Base-by-base conservation (phyloP, 2,888 invertebrate species). In the Cerastis rubricosa region DNA sequence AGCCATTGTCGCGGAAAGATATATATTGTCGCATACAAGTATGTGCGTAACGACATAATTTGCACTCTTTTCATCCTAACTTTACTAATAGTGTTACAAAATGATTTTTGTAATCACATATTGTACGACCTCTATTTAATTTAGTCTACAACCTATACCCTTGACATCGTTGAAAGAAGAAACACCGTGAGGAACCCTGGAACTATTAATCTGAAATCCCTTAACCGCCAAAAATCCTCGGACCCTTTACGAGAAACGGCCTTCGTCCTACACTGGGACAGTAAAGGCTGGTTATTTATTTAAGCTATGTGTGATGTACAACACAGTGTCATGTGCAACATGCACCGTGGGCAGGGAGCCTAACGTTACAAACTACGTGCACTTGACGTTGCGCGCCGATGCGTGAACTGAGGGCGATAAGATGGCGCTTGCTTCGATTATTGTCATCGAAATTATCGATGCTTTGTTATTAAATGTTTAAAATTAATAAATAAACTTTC, bases 351-450 rank as follows among this genome's bases (percentile, higher is more conserved):
- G 69, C 54, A 47, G 64, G 70, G 83, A 12, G n/a, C 43, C 67
- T 86, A 74, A 74, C 73, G 25, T 73, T 61, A 43, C 57, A 63
- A 65, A 63, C 75, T 67, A 73, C 69, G 63, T 77, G 81, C 78
- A 87, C 77, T 73, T 74, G 75, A 80, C 74, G 75, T 70, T 69
- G 63, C 59, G 85, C 78, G 40, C 35, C 78, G 77, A 25, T 81
- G 88, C 87, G 88, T 88, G 85, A 78, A 79, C 72, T 69, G 66
- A 12, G 66, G 2, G 59, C 29, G 40, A 11, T 86, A 87, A 77
- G 40, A 70, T 76, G 79, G 45, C 71, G 76, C 75, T 69, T 29
- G 14, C 6, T 1, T 14, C 17, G 0, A 29, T 49, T 35, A 25
- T 51, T 59, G 14, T 74, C 12, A 43, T 69, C n/a, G n/a, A n/a